Conservation (phyloP, 2,888 invertebrate species). For the Tribolium freemani region DNA sequence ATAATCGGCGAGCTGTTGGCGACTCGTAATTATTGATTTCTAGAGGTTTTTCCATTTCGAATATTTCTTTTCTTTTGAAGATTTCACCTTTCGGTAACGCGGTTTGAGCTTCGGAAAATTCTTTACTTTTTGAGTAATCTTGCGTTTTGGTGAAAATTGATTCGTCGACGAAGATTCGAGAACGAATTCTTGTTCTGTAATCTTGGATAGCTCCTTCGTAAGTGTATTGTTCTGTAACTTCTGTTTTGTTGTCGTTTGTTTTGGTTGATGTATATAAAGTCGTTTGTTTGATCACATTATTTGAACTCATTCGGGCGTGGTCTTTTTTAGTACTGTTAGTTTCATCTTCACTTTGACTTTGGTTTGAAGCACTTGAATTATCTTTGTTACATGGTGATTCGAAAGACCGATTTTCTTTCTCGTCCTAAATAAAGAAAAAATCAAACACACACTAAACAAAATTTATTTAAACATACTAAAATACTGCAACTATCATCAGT, state of each 20-base stretch:
- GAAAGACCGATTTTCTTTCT: slow-evolving; percentile 58
- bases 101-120: slow-evolving; percentile 59
- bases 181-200: slow-evolving; percentile 83
- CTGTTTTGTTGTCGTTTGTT: slow-evolving; percentile 61
- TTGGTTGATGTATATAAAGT: slow-evolving; percentile 64
- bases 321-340: slow-evolving; percentile 42
- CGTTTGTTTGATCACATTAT: slow-evolving; percentile 36
- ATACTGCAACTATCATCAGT: slow-evolving; percentile 64
- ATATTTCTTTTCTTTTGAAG: slow-evolving; percentile 85
- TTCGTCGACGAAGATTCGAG: slow-evolving; percentile 64
- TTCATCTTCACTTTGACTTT: slow-evolving; percentile 64
- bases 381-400: slow-evolving; percentile 59
- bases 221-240: slow-evolving; percentile 83
- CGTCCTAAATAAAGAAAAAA: slow-evolving; percentile 53
- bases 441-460: slow-evolving; percentile 13
- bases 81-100: slow-evolving; percentile 84
- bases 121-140: slow-evolving; percentile 59
- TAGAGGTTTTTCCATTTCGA: slow-evolving; percentile 77
- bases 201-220: slow-evolving; percentile 91
- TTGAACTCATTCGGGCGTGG: slow-evolving; percentile 8
- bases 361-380: slow-evolving; percentile 59
- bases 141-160: slow-evolving; percentile 58
- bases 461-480: slow-evolving; percentile 55
- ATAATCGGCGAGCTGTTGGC: slow-evolving; percentile 69
- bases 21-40: slow-evolving; percentile 68